Percentiles rank a stretch among this genome's conserved stretches.
Evolutionary conservation across 2,888 invertebrate genomes (phyloP).

Genomic region (Lithosia quadra): DNA sequence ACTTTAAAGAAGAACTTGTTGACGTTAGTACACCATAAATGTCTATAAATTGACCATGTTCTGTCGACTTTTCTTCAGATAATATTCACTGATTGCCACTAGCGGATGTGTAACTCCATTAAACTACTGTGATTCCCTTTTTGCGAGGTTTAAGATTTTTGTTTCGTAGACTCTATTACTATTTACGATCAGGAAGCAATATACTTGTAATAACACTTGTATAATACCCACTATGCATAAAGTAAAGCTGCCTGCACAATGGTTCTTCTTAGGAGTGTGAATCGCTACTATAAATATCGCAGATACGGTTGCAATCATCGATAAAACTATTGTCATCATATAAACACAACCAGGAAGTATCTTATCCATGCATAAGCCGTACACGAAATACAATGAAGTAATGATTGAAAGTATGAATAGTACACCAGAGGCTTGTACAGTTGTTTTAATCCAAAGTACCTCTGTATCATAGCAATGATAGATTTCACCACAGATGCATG

Average conservation of each 20-base stretch:
- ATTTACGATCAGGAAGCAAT: conserved; percentile 10
- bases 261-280: not conserved
- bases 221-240: not conserved
- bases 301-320: not conserved
- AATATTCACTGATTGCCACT: not conserved
- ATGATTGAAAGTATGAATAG: not conserved
- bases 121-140: not conserved
- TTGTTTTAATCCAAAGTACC: not conserved
- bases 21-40: too few species aligned
- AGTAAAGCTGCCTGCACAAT: not conserved
- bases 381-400: conserved; percentile 5
- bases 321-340: not conserved
- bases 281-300: not conserved
- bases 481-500: conserved; percentile 11
- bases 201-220: not conserved
- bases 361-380: not conserved
- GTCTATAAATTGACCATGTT: too few species aligned
- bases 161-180: not conserved
- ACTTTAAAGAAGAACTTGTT: not conserved
- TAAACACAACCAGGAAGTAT: not conserved
- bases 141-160: not conserved
- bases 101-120: not conserved
- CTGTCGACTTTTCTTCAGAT: not conserved
- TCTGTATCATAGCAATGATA: conserved; percentile 3
- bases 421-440: conserved; percentile 2